Base-by-base conservation (phyloP, 2,113 vertebrate genomes). In the Cyphomyrus discorhynchus region DNA sequence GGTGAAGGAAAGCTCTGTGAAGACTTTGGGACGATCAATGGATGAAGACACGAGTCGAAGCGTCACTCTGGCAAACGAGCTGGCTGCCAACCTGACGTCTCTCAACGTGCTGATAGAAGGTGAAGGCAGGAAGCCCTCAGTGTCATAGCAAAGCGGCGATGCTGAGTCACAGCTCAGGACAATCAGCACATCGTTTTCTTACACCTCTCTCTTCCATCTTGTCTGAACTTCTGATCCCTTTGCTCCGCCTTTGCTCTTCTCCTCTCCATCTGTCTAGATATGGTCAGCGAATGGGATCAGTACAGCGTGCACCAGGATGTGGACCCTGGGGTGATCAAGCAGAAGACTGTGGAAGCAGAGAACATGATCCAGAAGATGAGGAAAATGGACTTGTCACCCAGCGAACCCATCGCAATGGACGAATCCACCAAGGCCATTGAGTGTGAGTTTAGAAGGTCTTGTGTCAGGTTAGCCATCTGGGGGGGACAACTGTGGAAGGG, bases 51-150 rank as follows among this genome's bases (percentile, higher is more conserved):
- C 97, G 11, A 91, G 88, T 42, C 94, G 95, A 89, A 98, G 95
- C 74, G 91, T 96, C 27, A 94, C 80, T 17, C 93, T 94, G 13
- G 97, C 97, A 39, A 95, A 96, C 74, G 93, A 96, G 88, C 96
- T 99, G 92, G 94, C 90, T 88, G 93, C 95, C 88, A 95, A 97
- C 90, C 95, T 98, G 91, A 93, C 91, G 5, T 90, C 95, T 8
- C 96, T 98, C 91, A 96, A 95, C 85, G 92, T 94, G 19, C 94
- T 95, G 86, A 96, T 97, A 77, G 96, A 98, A 97, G 98, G 98
- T 97, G 96, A 66, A 17, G 49, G 70, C 46, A 4, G 24, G 56
- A 31, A 89, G 5, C 10, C 10, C 8, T 88, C 1, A 11, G 3
- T 27, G 58, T 66, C 9, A 1, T 4, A 27, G 24, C 21, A 21